These are phyloP conservation scores for Nibea coibor DNA, from an alignment of 2,113 vertebrate species.

Conservation along the genomic window DNA sequence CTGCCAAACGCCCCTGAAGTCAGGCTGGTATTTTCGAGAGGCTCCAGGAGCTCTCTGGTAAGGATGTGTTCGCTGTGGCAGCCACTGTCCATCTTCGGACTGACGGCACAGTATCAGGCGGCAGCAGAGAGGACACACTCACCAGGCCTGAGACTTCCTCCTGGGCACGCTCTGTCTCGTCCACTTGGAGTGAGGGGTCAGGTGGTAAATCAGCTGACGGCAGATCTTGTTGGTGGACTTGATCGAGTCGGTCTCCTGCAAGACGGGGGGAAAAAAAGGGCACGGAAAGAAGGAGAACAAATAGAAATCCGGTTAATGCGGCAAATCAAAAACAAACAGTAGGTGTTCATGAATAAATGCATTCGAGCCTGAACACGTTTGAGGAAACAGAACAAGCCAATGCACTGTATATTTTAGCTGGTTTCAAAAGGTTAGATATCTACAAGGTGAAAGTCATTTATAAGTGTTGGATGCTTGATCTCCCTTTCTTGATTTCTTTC, in stretches of 20 bases:
- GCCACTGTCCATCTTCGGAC: slow-evolving; percentile 14
- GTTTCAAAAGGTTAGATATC: slow-evolving; percentile 11
- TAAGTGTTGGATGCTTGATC: not conserved
- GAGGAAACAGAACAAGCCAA: not conserved
- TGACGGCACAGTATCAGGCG: slow-evolving; percentile 10
- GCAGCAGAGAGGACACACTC: slow-evolving; percentile 67
- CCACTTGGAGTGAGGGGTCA: slow-evolving; percentile 90
- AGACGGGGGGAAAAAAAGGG: slow-evolving; percentile 9
- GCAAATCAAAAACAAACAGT: not conserved
- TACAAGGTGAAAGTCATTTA: not conserved
- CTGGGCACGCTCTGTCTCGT: slow-evolving; percentile 82
- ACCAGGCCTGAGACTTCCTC: slow-evolving; percentile 89
- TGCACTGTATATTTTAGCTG: not conserved
- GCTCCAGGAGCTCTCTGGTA: slow-evolving; percentile 14
- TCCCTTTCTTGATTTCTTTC: not conserved
- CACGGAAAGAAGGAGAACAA: not conserved
- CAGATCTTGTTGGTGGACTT: slow-evolving; percentile 92
- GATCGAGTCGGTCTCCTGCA: slow-evolving; percentile 87
- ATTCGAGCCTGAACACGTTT: not conserved
- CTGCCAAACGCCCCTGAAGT: not conserved
- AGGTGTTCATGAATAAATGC: not conserved
- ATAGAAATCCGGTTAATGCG: not conserved
- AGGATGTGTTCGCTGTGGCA: slow-evolving; percentile 23
- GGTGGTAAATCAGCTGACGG: slow-evolving; percentile 91
- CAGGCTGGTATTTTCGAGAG: slow-evolving; percentile 6